These are phyloP conservation scores for Neoniphon sammara DNA, from an alignment of 2,797 vertebrate species.

Conservation along the genomic window DNA sequence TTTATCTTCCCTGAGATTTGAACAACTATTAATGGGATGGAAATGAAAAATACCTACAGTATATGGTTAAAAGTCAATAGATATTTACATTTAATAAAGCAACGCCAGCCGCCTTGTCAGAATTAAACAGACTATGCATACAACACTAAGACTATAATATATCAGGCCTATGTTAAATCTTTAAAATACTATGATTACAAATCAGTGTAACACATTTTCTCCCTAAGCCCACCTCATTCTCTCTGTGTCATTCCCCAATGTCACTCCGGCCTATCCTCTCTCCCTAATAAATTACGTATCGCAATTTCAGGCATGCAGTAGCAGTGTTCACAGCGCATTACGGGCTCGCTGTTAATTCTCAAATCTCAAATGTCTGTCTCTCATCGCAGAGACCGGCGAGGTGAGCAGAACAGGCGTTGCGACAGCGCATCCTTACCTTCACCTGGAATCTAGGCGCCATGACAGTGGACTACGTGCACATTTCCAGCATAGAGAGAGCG, in stretches of 20 bases:
- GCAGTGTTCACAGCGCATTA: neutral
- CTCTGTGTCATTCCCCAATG: conserved; percentile 81
- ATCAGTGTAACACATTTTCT: conserved; percentile 46
- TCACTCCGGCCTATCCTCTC: conserved; percentile 66
- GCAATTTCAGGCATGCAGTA: neutral
- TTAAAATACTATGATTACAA: conserved; percentile 24
- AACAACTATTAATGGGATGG: neutral
- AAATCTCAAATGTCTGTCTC: conserved; percentile 6
- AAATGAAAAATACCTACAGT: neutral
- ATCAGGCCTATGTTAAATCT: neutral
- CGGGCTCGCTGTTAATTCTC: neutral
- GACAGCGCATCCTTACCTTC: conserved; percentile 83
- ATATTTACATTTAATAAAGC: too few relatives aligned
- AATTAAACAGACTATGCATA: conserved; percentile 8
- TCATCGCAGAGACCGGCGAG: conserved; percentile 27
- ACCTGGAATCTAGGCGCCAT: conserved; percentile 86
- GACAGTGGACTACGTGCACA: conserved; percentile 66
- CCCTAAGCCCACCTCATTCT: conserved; percentile 23
- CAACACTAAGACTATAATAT: neutral
- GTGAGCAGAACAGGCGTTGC: conserved; percentile 43
- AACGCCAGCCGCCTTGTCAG: neutral
- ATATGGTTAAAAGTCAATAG: neutral
- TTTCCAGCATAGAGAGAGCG: conserved; percentile 41
- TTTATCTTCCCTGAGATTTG: neutral
- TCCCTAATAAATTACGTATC: conserved; percentile 17